Base-by-base conservation (phyloP, 2,888 invertebrate genomes). In the Orthonychiurus folsomi region DNA sequence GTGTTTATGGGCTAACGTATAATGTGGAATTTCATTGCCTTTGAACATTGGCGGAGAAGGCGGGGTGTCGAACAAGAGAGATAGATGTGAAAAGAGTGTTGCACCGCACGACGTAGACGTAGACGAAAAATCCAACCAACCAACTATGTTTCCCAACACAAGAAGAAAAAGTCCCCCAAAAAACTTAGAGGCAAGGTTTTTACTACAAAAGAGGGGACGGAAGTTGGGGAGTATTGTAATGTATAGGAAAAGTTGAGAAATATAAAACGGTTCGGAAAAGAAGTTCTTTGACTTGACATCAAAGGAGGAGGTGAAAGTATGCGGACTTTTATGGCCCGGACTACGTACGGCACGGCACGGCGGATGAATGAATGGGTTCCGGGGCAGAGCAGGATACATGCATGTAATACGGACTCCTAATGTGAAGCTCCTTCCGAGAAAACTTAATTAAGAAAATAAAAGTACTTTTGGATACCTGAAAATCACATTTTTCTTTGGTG, bases 201-300 rank as follows among this genome's bases (percentile, higher is more conserved):
- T 37, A 37, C 37, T 25, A 25, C 54, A 21, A 54, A 24, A 54
- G 54, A 54, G 2, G 23, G 23, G 54, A 50, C 50, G 21, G 37
- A 37, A 37, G 37, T 37, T 37, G 15, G 37, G 15, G 21, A 20
- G 21, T 21, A 24, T 18, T 24, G 54, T 54, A 54, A 54, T 24
- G 54, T 54, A 54, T 54, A 54, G 54, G 54, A 54, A 54, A 54
- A 54, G 54, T 54, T 54, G 37, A 24, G 54, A 54, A 54, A 54
- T 54, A 54, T 54, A 54, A 54, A 54, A 54, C 54, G 54, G 23
- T n/a, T n/a, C 23, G 54, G 23, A 54, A 37, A 37, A 37, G 37
- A 37, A 37, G 37, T 37, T 37, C 5, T 9, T 5, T 54, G 54
- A 54, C 21, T 21, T 25, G 25, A 25, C 21, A 54, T 21, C 3